Evolutionary conservation across 2,113 vertebrate genomes (phyloP).

Genomic region (Rana temporaria): DNA sequence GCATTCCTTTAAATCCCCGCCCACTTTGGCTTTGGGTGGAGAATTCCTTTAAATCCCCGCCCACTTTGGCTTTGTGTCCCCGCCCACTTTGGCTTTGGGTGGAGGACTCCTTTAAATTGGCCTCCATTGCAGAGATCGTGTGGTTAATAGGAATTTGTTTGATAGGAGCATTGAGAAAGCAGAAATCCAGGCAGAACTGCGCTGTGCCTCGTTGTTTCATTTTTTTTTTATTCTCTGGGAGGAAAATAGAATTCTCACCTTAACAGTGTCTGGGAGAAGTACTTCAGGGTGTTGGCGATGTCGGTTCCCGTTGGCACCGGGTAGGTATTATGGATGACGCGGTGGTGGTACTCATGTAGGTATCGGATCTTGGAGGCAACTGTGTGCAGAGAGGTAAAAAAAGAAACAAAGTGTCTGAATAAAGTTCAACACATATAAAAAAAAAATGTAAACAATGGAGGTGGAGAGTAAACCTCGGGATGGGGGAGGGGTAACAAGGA

Average conservation of each 20-base stretch:
- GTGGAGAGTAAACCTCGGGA: no score
- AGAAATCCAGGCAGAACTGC: slow-evolving; percentile 64
- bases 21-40: no score
- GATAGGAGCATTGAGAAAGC: slow-evolving; percentile 64
- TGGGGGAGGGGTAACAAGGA: no score
- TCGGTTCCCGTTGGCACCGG: slow-evolving; percentile 99
- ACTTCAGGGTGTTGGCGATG: slow-evolving; percentile 99
- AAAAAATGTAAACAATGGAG: no score
- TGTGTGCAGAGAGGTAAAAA: slow-evolving; percentile 82
- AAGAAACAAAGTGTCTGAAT: slow-evolving; percentile 62
- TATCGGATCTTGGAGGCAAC: slow-evolving; percentile 99
- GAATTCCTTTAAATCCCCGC: no score
- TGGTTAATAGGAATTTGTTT: slow-evolving; percentile 56
- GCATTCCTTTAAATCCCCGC: no score
- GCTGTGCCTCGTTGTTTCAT: slow-evolving; percentile 53
- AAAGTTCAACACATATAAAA: background rate
- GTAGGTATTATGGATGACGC: slow-evolving; percentile 98
- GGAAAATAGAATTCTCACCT: slow-evolving; percentile 89
- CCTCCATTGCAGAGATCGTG: slow-evolving; percentile 37
- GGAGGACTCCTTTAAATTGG: no score
- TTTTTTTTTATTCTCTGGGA: slow-evolving; percentile 64
- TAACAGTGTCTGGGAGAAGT: slow-evolving; percentile 99
- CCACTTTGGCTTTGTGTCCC: no score
- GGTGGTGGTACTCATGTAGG: slow-evolving; percentile 99
- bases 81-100: no score